Conservation (phyloP, 2,113 vertebrate genomes). For the Fukomys damarensis region DNA sequence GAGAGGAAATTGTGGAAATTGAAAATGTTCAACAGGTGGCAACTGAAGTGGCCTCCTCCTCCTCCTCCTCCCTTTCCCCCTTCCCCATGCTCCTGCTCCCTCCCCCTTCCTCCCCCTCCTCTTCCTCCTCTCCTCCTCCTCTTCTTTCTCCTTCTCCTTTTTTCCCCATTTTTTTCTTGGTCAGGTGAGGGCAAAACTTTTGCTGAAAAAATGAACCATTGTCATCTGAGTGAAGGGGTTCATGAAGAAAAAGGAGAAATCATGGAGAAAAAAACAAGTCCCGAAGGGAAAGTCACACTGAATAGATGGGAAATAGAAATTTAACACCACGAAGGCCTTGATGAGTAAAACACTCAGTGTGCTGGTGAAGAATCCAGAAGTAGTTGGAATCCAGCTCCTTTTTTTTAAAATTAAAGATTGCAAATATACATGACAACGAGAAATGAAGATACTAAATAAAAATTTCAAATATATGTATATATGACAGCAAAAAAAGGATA, state of each 20-base stretch:
- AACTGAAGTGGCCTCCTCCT: not conserved
- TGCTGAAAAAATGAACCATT: slow-evolving; percentile 49
- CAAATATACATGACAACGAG: too few relatives aligned
- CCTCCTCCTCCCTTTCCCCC: not conserved
- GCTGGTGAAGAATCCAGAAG: not conserved
- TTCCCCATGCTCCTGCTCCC: not conserved
- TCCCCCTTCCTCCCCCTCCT: not conserved
- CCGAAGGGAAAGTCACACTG: not conserved
- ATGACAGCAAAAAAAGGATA: too few relatives aligned
- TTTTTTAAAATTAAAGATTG: too few relatives aligned
- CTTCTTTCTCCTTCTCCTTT: not conserved
- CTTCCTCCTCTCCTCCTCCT: not conserved
- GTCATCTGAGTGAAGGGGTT: slow-evolving; percentile 49
- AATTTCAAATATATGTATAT: too few relatives aligned
- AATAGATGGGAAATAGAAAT: not conserved
- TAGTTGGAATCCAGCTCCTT: slow-evolving; percentile 3
- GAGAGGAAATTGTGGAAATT: slow-evolving; percentile 70
- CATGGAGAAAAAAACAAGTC: not conserved
- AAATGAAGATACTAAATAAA: too few relatives aligned
- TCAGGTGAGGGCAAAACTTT: slow-evolving; percentile 36
- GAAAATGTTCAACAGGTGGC: slow-evolving; percentile 72
- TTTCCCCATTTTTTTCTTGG: not conserved
- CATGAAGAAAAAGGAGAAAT: slow-evolving; percentile 25
- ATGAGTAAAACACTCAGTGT: not conserved
- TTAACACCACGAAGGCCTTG: not conserved